phyloP scores from a whole-genome alignment of 2,888 invertebrate genomes.

The Idaea biselata region DNA sequence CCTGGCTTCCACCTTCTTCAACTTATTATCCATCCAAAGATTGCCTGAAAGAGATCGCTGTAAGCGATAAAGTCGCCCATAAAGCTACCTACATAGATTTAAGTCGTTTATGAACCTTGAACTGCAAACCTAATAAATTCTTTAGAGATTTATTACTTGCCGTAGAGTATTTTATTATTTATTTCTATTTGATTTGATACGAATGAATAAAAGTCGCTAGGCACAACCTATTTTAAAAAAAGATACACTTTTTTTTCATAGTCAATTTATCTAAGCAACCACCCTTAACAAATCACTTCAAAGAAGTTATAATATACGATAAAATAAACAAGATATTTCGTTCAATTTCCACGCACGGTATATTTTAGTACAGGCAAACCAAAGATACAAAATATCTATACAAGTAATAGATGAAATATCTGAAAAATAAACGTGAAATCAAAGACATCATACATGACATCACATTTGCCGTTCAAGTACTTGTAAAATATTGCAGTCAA shows the following conservation, averaged over 20 bases:
- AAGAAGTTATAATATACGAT: conserved; percentile 1
- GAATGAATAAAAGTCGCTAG: neutral
- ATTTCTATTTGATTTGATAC: neutral
- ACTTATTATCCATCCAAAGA: no score
- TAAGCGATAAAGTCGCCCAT: no score
- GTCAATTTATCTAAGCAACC: neutral
- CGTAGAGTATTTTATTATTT: neutral
- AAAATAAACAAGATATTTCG: conserved; percentile 12
- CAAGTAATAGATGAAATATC: neutral
- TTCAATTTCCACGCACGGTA: conserved; percentile 21
- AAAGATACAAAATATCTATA: neutral
- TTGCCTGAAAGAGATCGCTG: no score
- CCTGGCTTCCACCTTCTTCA: no score
- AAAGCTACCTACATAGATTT: no score
- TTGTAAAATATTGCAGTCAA: no score
- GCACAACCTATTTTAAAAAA: neutral
- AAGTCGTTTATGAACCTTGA: no score
- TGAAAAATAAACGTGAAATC: no score
- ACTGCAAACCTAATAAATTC: neutral
- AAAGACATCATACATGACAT: no score
- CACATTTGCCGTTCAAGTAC: no score
- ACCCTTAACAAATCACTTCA: conserved; percentile 1
- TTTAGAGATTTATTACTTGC: neutral
- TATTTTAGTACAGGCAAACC: conserved; percentile 12
- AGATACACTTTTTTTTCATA: neutral